A percentile compares a stretch with the other conserved stretches of the same genome.
Evolutionary conservation across 2,888 invertebrate genomes (phyloP).

Genomic region (Drosophila mimica): DNA sequence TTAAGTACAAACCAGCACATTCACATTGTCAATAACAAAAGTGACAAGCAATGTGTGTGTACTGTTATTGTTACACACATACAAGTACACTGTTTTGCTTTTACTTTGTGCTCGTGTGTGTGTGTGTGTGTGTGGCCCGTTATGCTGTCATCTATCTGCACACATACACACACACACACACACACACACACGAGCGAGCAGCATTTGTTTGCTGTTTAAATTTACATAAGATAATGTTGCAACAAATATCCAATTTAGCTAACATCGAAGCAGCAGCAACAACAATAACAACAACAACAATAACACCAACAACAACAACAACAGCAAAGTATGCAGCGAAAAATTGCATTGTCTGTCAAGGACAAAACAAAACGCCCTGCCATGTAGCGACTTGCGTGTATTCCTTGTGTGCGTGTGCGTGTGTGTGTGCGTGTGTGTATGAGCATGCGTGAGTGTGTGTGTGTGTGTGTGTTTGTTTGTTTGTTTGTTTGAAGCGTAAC

Average conservation of each 20-base stretch:
- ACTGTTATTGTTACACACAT: constrained; percentile 17
- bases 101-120: not conserved
- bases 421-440: constrained; percentile 17
- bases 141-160: constrained; percentile 45
- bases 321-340: constrained; percentile 68
- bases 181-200: not conserved
- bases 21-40: constrained; percentile 6
- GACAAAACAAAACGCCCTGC: constrained; percentile 76
- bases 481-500: constrained; percentile 16
- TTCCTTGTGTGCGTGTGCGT: constrained; percentile 14
- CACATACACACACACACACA: not conserved
- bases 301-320: not conserved
- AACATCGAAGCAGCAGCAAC: not conserved
- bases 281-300: constrained; percentile 3
- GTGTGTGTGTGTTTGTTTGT: constrained; percentile 16
- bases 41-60: constrained; percentile 2
- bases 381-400: constrained; percentile 44
- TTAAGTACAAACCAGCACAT: constrained; percentile 1
- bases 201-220: constrained; percentile 15
- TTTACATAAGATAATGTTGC: constrained; percentile 22
- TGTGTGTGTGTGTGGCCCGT: constrained; percentile 3
- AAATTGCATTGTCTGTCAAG: constrained; percentile 81
- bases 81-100: constrained; percentile 6
- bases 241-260: constrained; percentile 10
- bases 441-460: constrained; percentile 17